phyloP scores from a whole-genome alignment of 1,140 invertebrate genomes.

The Drepana arcuata region DNA sequence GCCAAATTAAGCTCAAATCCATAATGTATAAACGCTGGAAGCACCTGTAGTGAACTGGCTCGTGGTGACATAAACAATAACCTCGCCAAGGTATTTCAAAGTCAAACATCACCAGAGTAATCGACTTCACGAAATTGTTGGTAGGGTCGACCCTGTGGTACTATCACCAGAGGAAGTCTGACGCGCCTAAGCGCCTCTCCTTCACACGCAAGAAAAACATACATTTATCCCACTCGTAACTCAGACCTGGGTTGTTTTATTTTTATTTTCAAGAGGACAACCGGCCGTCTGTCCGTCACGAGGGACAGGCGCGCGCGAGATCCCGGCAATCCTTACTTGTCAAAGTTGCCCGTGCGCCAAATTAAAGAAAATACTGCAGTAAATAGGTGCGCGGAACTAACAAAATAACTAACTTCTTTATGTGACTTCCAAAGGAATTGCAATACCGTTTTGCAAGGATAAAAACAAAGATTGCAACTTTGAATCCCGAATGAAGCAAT shows the following conservation, averaged over 20 bases:
- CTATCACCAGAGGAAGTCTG: constrained; percentile 32
- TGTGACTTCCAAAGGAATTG: constrained; percentile 22
- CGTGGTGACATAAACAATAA: constrained; percentile 45
- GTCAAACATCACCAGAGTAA: constrained; percentile 49
- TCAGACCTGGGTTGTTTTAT: constrained; percentile 29
- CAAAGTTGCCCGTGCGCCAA: constrained; percentile 43
- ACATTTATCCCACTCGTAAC: constrained; percentile 25
- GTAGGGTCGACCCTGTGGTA: constrained; percentile 32
- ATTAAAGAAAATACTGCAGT: constrained; percentile 51
- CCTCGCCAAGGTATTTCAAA: constrained; percentile 46
- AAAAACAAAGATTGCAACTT: too few species aligned
- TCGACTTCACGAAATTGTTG: constrained; percentile 51
- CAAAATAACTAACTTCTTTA: constrained; percentile 19
- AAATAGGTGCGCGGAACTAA: constrained; percentile 32
- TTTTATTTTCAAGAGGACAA: constrained; percentile 36
- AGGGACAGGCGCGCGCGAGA: constrained; percentile 42
- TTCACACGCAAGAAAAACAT: constrained; percentile 16
- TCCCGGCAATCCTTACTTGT: constrained; percentile 42
- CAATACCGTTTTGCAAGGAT: constrained; percentile 18
- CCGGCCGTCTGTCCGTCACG: constrained; percentile 42
- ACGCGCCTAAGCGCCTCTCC: constrained; percentile 24
- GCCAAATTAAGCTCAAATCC: constrained; percentile 42
- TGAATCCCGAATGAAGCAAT: too few species aligned
- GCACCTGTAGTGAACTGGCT: constrained; percentile 37
- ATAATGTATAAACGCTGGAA: constrained; percentile 53